These are phyloP conservation scores for Agrilus planipennis DNA, from an alignment of 1,140 invertebrate genomes.

Conservation along the genomic window DNA sequence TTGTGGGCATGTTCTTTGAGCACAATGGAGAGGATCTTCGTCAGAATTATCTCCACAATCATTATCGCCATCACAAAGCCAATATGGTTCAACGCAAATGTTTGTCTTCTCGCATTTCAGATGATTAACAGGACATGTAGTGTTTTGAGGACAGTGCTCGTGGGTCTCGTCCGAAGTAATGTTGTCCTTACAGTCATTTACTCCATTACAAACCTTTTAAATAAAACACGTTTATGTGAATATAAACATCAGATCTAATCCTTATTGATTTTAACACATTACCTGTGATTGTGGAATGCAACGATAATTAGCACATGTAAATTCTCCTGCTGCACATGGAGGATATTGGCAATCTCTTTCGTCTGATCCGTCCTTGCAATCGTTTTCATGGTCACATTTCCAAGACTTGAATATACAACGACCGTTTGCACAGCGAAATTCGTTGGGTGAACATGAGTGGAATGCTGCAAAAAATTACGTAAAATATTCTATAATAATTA, in stretches of 20 bases:
- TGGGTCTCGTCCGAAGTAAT: constrained; percentile 83
- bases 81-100: constrained; percentile 90
- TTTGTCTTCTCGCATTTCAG: constrained; percentile 88
- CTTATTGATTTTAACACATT: constrained; percentile 7
- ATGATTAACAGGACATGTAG: constrained; percentile 75
- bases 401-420: constrained; percentile 90
- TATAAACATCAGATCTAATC: not conserved
- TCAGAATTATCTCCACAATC: constrained; percentile 95
- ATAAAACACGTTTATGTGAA: constrained; percentile 8
- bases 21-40: constrained; percentile 82
- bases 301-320: constrained; percentile 83
- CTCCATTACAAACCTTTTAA: constrained; percentile 72
- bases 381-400: constrained; percentile 92
- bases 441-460: constrained; percentile 83
- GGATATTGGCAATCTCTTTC: constrained; percentile 86
- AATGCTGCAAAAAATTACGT: constrained; percentile 46
- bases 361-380: constrained; percentile 87
- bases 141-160: constrained; percentile 72
- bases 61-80: constrained; percentile 86
- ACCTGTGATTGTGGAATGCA: constrained; percentile 75
- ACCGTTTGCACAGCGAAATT: constrained; percentile 90
- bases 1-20: constrained; percentile 75
- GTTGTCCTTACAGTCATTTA: constrained; percentile 91
- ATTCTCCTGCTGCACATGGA: constrained; percentile 81
- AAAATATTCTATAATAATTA: constrained; percentile 7